Percentiles rank a stretch among this genome's conserved stretches.
phyloP scores from a whole-genome alignment of 1,140 invertebrate genomes.

The Callitettix versicolor region DNA sequence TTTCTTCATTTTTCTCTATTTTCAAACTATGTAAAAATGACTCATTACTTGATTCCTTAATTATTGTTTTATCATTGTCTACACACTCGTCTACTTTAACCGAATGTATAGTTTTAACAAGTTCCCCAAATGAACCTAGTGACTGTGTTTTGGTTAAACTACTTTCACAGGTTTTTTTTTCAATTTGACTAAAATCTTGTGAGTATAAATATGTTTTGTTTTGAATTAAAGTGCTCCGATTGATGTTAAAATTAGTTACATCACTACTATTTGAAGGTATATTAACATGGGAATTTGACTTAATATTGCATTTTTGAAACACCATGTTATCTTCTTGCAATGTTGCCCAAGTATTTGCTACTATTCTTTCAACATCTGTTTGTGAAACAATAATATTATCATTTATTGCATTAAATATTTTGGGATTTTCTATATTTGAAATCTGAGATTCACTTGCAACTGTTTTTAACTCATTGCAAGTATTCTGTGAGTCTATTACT shows the following conservation, averaged over 20 bases:
- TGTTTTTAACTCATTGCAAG: background rate
- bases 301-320: background rate
- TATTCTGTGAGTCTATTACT: background rate
- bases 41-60: background rate
- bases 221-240: background rate
- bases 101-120: slow-evolving; percentile 1
- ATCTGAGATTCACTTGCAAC: background rate
- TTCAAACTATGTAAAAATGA: background rate
- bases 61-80: background rate
- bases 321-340: background rate
- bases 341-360: slow-evolving; percentile 3
- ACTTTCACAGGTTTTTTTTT: background rate
- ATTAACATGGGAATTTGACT: background rate
- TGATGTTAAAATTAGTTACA: background rate
- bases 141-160: background rate
- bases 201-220: background rate
- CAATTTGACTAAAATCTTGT: background rate
- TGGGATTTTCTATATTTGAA: background rate
- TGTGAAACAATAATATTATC: background rate
- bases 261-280: background rate
- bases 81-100: background rate
- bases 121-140: background rate
- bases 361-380: background rate
- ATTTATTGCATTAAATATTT: background rate
- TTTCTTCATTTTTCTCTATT: background rate